Percentiles rank a stretch among this genome's conserved stretches.
Evolutionary conservation across 2,888 invertebrate species (phyloP).

Genomic region (Drosophila koepferae): DNA sequence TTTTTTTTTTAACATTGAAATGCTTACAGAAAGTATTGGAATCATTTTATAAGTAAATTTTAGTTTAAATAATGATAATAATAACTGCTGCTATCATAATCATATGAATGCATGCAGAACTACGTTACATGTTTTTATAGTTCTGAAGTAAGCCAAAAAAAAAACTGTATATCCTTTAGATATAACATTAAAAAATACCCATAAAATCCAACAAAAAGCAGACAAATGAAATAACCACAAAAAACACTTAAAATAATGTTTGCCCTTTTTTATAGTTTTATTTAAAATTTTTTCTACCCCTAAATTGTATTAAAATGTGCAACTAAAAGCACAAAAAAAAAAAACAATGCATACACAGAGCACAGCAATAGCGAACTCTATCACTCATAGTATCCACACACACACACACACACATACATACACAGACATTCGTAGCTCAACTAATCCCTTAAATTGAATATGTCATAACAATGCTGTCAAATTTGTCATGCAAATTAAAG

Average conservation of each 20-base stretch:
- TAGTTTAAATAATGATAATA: too few species aligned
- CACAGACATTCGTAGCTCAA: slow-evolving; percentile 23
- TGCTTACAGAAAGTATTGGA: too few species aligned
- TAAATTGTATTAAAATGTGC: slow-evolving; percentile 34
- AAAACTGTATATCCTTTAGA: slow-evolving; percentile 17
- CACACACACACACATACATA: background rate
- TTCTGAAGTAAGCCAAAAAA: background rate
- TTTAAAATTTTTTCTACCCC: background rate
- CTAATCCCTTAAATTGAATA: slow-evolving; percentile 79
- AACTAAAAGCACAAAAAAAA: slow-evolving; percentile 13
- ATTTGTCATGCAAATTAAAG: slow-evolving; percentile 80
- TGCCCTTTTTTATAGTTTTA: slow-evolving; percentile 4
- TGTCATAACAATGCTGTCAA: slow-evolving; percentile 77
- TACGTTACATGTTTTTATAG: background rate
- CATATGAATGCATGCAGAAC: background rate
- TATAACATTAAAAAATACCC: slow-evolving; percentile 50
- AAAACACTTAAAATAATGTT: slow-evolving; percentile 20
- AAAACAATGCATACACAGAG: background rate
- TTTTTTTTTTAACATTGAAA: too few species aligned
- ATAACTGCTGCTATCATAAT: background rate
- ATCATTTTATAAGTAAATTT: too few species aligned
- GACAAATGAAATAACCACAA: background rate
- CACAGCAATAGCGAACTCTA: slow-evolving; percentile 2
- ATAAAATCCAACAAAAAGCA: slow-evolving; percentile 18
- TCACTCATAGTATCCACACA: background rate